phyloP scores from a whole-genome alignment of 1,140 invertebrate genomes.

The Rhizoglyphus robini region DNA sequence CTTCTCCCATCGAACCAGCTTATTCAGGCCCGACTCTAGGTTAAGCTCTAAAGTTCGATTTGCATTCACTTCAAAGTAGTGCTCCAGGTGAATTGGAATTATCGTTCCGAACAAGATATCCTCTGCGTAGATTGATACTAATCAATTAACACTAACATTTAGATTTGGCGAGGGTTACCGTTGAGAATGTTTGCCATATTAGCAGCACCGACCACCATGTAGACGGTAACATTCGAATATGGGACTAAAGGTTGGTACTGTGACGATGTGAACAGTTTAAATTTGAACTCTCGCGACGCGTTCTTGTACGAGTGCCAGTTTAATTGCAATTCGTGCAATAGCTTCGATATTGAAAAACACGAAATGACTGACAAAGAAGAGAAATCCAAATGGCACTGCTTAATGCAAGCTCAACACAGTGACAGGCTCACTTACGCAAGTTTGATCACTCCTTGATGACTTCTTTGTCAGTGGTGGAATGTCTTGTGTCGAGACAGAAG shows the following conservation, averaged over 20 bases:
- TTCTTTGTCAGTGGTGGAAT: background rate
- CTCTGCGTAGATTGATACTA: background rate
- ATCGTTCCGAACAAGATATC: background rate
- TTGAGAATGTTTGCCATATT: background rate
- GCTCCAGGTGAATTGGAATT: background rate
- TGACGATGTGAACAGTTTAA: background rate
- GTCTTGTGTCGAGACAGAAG: background rate
- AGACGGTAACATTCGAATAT: background rate
- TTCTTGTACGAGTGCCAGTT: background rate
- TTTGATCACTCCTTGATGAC: background rate
- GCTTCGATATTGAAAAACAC: background rate
- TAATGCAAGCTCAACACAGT: too few species aligned
- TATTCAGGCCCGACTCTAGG: too few species aligned
- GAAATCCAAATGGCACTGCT: too few species aligned
- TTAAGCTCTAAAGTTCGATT: background rate
- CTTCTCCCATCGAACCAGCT: too few species aligned
- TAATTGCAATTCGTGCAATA: background rate
- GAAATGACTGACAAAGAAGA: background rate
- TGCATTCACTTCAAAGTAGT: conserved; percentile 1
- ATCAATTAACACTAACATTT: too few species aligned
- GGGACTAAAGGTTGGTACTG: background rate
- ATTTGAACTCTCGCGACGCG: background rate
- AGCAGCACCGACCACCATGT: too few species aligned
- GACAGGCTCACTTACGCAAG: background rate
- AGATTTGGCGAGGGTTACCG: background rate